Conservation (phyloP, 1,140 invertebrate genomes). For the Ectropis grisescens region DNA sequence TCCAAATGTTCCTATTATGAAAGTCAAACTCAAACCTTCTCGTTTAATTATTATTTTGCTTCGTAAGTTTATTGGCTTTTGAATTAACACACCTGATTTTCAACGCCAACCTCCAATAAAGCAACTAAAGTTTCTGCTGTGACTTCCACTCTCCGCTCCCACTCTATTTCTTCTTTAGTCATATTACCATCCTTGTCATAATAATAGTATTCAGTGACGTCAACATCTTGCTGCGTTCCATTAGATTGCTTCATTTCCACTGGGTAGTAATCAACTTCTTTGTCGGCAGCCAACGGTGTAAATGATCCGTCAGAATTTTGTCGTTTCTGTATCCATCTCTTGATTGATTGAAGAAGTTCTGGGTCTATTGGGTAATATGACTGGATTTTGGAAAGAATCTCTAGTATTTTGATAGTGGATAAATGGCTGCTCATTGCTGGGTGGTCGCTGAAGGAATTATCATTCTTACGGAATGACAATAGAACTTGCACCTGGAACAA, state of each 20-base stretch:
- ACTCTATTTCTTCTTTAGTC: conserved; percentile 53
- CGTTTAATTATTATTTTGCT: no score
- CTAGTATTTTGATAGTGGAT: conserved; percentile 71
- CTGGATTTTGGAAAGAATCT: conserved; percentile 72
- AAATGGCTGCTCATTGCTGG: conserved; percentile 72
- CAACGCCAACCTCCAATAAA: conserved; percentile 72
- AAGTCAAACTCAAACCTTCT: no score
- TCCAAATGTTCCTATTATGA: no score
- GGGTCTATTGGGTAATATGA: conserved; percentile 73
- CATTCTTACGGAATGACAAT: conserved; percentile 70
- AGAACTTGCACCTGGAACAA: conserved; percentile 72
- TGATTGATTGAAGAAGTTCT: conserved; percentile 69
- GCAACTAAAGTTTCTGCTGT: conserved; percentile 73
- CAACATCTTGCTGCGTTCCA: conserved; percentile 36
- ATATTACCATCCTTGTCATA: conserved; percentile 65
- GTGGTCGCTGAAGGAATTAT: conserved; percentile 76
- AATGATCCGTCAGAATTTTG: conserved; percentile 74
- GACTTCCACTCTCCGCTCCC: conserved; percentile 70
- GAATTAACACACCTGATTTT: conserved; percentile 72
- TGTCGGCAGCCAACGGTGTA: conserved; percentile 68
- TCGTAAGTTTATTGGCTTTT: no score
- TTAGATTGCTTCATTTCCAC: conserved; percentile 44
- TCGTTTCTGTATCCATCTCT: conserved; percentile 72
- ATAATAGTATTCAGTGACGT: conserved; percentile 56
- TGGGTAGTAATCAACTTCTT: conserved; percentile 66